Evolutionary conservation across 2,797 vertebrate genomes (phyloP).

Genomic region (Ctenochaetus hawaiiensis): DNA sequence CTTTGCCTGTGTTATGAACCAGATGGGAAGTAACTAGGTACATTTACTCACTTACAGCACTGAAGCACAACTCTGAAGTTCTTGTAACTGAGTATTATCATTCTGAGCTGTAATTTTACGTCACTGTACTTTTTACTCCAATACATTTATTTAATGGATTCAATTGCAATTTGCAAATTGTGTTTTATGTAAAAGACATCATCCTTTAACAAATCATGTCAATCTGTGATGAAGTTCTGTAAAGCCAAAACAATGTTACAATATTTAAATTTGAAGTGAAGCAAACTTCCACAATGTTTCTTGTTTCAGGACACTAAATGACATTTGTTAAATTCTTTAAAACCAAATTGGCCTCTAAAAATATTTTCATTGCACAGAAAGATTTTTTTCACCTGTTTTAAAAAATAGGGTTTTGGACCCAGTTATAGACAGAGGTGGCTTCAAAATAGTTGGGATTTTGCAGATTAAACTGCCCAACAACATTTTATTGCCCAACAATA

Average conservation of each 20-base stretch:
- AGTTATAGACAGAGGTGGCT: neutral
- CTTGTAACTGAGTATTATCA: too few relatives aligned
- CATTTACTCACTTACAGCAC: neutral
- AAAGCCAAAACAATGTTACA: neutral
- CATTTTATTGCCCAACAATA: too few relatives aligned
- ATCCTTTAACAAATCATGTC: neutral
- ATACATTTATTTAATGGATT: neutral
- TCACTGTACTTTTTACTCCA: neutral
- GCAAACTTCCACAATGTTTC: neutral
- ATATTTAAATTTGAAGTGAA: neutral
- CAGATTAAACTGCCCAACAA: neutral
- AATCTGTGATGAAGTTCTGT: neutral
- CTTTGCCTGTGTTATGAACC: neutral
- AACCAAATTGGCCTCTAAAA: neutral
- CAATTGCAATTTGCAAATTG: neutral
- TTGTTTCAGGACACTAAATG: neutral
- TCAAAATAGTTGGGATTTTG: neutral
- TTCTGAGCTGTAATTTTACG: too few relatives aligned
- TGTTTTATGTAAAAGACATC: neutral
- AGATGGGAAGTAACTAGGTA: conserved; percentile 1
- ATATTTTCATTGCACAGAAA: neutral
- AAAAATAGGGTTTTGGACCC: neutral
- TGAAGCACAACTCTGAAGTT: neutral
- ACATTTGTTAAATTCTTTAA: neutral
- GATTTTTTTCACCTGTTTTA: neutral